Percentiles rank a stretch among this genome's conserved stretches.
These are phyloP conservation scores for Phasia obesa DNA, from an alignment of 2,888 invertebrate genomes.

Conservation along the genomic window DNA sequence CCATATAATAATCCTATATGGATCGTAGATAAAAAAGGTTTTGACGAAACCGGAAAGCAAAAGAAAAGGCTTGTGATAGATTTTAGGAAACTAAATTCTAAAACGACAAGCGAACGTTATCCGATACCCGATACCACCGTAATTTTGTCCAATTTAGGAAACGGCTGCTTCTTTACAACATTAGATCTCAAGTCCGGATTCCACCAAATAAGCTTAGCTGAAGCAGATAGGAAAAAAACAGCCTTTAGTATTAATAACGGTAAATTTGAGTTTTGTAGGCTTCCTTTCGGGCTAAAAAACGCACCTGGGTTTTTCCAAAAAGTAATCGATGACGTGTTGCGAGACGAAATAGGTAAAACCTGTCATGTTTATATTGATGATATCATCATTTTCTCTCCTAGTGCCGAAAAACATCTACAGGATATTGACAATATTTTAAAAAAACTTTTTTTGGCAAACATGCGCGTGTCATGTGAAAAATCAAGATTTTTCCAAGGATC, in stretches of 20 bases:
- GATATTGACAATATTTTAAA: constrained; percentile 23
- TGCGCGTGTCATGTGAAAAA: no score
- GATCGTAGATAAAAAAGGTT: constrained; percentile 44
- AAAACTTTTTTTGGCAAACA: no score
- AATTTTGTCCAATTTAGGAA: constrained; percentile 30
- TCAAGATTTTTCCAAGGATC: not conserved
- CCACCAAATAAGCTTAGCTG: constrained; percentile 54
- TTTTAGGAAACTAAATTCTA: constrained; percentile 45
- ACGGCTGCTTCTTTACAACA: constrained; percentile 18
- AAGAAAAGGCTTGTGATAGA: constrained; percentile 41
- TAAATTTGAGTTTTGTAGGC: no score
- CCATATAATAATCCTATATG: no score
- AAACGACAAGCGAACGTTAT: constrained; percentile 34
- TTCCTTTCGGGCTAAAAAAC: no score
- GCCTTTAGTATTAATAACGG: constrained; percentile 26
- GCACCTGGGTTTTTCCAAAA: constrained; percentile 32
- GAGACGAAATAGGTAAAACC: constrained; percentile 18
- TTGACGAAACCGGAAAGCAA: constrained; percentile 38
- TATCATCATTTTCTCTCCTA: constrained; percentile 11
- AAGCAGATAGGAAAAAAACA: constrained; percentile 46
- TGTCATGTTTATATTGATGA: constrained; percentile 44
- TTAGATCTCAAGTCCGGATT: constrained; percentile 48
- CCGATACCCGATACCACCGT: constrained; percentile 39
- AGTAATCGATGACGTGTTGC: constrained; percentile 27
- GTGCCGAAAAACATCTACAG: constrained; percentile 11